These are phyloP conservation scores for Athalia circularis DNA, from an alignment of 2,888 invertebrate species.

Conservation along the genomic window DNA sequence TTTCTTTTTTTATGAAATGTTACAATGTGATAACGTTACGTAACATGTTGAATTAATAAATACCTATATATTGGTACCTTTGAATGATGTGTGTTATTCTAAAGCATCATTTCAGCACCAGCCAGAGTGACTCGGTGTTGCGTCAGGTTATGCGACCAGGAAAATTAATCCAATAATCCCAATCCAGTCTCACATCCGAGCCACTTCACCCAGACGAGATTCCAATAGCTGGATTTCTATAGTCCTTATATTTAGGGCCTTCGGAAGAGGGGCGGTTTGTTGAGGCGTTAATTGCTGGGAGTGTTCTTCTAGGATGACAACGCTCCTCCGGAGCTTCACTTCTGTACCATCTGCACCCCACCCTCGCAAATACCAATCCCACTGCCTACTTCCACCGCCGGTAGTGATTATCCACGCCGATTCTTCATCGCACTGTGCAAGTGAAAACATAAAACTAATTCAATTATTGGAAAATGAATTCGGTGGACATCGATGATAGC, in stretches of 20 bases:
- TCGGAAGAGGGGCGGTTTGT: constrained; percentile 61
- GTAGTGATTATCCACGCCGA: constrained; percentile 58
- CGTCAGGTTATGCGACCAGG: neutral
- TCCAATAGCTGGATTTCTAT: constrained; percentile 57
- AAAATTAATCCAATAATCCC: neutral
- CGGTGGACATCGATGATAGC: neutral
- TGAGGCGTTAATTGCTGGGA: constrained; percentile 51
- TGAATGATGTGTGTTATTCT: too few relatives aligned
- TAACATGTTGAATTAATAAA: too few relatives aligned
- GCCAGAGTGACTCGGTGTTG: too few relatives aligned
- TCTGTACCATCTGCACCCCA: constrained; percentile 57
- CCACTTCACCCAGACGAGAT: constrained; percentile 52
- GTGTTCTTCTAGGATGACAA: constrained; percentile 61
- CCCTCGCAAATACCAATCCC: constrained; percentile 66
- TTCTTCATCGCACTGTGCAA: constrained; percentile 58
- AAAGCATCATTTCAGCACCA: too few relatives aligned
- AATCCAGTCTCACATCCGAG: constrained; percentile 29
- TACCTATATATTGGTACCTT: too few relatives aligned
- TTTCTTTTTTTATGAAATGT: too few relatives aligned
- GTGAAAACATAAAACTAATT: neutral
- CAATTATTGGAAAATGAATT: neutral
- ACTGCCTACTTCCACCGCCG: constrained; percentile 51
- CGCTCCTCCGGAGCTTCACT: constrained; percentile 59
- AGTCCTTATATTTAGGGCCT: constrained; percentile 54
- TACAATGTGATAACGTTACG: too few relatives aligned